These are phyloP conservation scores for Daboia siamensis DNA, from an alignment of 2,113 vertebrate genomes.

Conservation along the genomic window DNA sequence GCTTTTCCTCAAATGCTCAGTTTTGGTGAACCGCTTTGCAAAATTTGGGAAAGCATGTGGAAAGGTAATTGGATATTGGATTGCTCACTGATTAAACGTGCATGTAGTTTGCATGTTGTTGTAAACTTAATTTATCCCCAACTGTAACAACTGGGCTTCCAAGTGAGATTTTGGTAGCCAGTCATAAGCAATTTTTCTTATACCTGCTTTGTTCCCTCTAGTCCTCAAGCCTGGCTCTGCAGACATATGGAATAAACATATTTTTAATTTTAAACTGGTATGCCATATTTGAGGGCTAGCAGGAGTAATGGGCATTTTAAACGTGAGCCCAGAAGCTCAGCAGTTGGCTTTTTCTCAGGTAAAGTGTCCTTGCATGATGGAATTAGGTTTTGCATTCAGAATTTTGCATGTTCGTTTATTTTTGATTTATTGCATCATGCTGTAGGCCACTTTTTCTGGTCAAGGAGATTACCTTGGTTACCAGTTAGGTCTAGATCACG, in stretches of 20 bases:
- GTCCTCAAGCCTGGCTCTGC: too few relatives aligned
- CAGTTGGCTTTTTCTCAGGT: neutral
- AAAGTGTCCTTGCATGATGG: neutral
- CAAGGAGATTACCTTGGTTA: too few relatives aligned
- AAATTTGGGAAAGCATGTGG: neutral
- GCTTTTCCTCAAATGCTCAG: neutral
- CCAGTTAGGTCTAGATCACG: neutral
- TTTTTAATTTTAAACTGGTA: too few relatives aligned
- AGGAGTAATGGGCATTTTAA: neutral
- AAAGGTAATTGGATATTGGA: neutral
- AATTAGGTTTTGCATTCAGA: neutral
- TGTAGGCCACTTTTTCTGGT: too few relatives aligned
- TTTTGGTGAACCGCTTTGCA: neutral
- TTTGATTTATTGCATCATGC: too few relatives aligned
- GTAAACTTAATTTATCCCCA: neutral
- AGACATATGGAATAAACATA: too few relatives aligned
- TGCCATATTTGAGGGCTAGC: too few relatives aligned
- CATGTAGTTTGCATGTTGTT: neutral
- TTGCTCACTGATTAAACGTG: neutral
- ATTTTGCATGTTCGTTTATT: neutral
- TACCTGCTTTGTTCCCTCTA: too few relatives aligned
- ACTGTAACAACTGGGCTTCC: too few relatives aligned
- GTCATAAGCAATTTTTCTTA: neutral
- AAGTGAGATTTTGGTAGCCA: neutral
- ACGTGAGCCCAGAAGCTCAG: neutral